Evolutionary conservation across 2,888 invertebrate genomes (phyloP), one percentile per base, ranked within the genome.

Genomic region (Eupsilia transversa): DNA sequence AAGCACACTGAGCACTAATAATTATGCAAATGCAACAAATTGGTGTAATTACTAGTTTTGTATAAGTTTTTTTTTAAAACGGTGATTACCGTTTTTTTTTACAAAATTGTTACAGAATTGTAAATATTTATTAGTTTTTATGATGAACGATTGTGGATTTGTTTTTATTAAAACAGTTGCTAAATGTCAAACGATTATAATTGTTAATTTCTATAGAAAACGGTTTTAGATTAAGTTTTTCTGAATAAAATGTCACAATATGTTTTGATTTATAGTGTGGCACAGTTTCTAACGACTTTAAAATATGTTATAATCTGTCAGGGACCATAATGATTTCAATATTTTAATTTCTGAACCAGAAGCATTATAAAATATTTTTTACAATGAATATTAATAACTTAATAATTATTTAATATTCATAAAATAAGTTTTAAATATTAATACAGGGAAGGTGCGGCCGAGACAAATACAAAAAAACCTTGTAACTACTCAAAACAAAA

Each of bases 21-120:
- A 87, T 87, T 86, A 87, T 87, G 87, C 79, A 87, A 84, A 87
- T 83, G 76, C 74, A 74, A 75, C 74, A 79, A 84, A 87, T 87
- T 84, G 84, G 61, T 82, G 69, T 87, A 80, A 87, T 86, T 82
- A 82, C 52, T 60, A 65, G 76, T 68, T 79, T 80, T 80, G 74
- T 71, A 60, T 72, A 61, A 23, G 57, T 59, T 71, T 80, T 82
- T 71, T 71, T 64, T 46, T 49, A 27, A 74, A 61, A 75, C 65
- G 66, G 0, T 73, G 30, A 82, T 84, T 82, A 78, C 35, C 27
- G 41, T 57, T 72, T 59, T 67, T 84, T 73, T 71, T 71, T 67
- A 38, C 20, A 52, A 77, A 77, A 67, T 71, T 52, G 73, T 73
- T 84, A 75, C 65, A 54, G 56, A 77, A 61, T 77, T 80, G 71